phyloP scores from a whole-genome alignment of 2,113 vertebrate species.

The Empidonax alnorum region DNA sequence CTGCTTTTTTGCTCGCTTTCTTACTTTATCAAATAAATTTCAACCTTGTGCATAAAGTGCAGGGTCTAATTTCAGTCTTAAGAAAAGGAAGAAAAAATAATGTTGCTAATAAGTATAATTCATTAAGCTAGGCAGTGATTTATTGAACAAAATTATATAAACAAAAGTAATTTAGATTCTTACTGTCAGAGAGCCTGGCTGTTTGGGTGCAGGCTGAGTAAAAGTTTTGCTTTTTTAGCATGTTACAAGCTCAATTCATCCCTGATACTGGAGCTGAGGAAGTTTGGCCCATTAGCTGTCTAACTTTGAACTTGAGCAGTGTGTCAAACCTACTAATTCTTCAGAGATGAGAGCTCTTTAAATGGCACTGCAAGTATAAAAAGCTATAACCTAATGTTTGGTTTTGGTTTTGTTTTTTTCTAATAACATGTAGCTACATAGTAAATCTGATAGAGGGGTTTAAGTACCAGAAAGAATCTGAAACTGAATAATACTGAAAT shows the following conservation, averaged over 20 bases:
- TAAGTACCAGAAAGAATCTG: not conserved
- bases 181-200: not conserved
- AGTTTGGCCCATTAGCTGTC: not conserved
- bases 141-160: not conserved
- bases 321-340: not conserved
- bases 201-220: not conserved
- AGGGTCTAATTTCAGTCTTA: not conserved
- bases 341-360: not conserved
- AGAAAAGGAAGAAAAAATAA: not conserved
- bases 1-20: not conserved
- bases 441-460: not conserved
- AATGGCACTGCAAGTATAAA: not conserved
- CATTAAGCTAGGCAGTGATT: not conserved
- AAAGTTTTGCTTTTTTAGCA: not conserved
- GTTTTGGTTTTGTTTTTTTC: not conserved
- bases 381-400: not conserved
- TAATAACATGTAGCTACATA: not conserved
- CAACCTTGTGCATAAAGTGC: not conserved
- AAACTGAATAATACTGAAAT: conserved; percentile 34
- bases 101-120: not conserved
- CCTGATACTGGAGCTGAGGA: not conserved
- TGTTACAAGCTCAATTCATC: not conserved
- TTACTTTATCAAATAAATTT: not conserved
- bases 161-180: not conserved
- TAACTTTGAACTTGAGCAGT: not conserved